Evolutionary conservation across 2,113 vertebrate genomes (phyloP), one percentile per base, ranked within the genome.

Genomic region (Platysternon megacephalum): DNA sequence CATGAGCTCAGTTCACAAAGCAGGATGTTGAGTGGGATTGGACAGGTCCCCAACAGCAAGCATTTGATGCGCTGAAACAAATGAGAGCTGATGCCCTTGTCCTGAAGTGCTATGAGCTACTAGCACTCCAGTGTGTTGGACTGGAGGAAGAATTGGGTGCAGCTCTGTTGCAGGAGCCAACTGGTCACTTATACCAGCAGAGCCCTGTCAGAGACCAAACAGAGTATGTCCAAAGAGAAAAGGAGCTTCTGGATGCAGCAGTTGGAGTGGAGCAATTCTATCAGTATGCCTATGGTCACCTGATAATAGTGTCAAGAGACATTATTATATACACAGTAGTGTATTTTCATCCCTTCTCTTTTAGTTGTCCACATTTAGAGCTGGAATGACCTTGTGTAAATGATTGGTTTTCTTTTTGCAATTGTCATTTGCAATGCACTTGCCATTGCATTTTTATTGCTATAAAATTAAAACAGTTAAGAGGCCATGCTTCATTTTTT

Each of bases 231-330:
- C 28, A 58, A 58, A 58, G 11, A 58, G 56, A 58, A 61, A 16
- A 32, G 58, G 46, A 88, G 22, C 80, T 96, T 65, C 53, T 79
- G 79, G 81, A 46, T 52, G 3, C 0, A 2, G 11, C 80, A 92
- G 88, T 79, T 95, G 42, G 82, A 86, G 79, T 89, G 81, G 85
- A 87, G 87, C 92, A 24, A 39, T 91, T 79, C 44, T 92, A n/a
- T 95, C 13, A 79, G 89, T 96, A 88, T 91, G 94, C 88, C 79
- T 85, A 94, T 86, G 44, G 35, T 55, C 94, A 82, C 58, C 80
- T 1, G 29, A 58, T 58, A 58, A 58, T 0, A 86, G 44, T 39
- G 35, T 93, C 86, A 61, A 79, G 78, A 87, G 86, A 49, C 3
- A 5, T 8, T 79, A 55, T 7, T 93, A 58, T 82, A 92, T 61